Evolutionary conservation across 2,797 vertebrate genomes (phyloP).

Genomic region (Gila robusta): DNA sequence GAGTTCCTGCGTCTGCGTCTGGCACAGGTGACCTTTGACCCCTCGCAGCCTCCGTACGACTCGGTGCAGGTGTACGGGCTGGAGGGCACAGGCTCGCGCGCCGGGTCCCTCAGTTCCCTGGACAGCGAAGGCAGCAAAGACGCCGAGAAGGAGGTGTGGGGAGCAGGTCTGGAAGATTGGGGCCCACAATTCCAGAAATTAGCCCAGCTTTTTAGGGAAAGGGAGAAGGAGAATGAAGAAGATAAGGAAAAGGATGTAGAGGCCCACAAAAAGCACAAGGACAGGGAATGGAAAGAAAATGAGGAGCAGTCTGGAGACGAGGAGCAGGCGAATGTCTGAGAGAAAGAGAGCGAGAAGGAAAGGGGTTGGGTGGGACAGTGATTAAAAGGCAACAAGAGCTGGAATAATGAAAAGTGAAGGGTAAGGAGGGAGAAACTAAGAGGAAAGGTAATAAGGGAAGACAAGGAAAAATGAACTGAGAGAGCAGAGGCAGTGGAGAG

Average conservation of each 20-base stretch:
- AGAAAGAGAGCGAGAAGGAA: slow-evolving; percentile 42
- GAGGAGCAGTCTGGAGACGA: slow-evolving; percentile 55
- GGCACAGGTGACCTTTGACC: slow-evolving; percentile 88
- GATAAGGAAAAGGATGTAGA: slow-evolving; percentile 64
- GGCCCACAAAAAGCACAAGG: slow-evolving; percentile 39
- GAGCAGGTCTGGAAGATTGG: slow-evolving; percentile 87
- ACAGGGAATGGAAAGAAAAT: slow-evolving; percentile 51
- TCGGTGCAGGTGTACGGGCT: slow-evolving; percentile 93
- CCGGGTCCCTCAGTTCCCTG: slow-evolving; percentile 87
- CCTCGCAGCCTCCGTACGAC: slow-evolving; percentile 89
- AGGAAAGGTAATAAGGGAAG: slow-evolving; percentile 81
- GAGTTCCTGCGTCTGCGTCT: slow-evolving; percentile 86
- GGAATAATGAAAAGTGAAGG: slow-evolving; percentile 54
- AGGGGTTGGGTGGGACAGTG: slow-evolving; percentile 61
- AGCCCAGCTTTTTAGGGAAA: slow-evolving; percentile 87
- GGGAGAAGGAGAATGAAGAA: slow-evolving; percentile 75
- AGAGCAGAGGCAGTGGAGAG: slow-evolving; percentile 67
- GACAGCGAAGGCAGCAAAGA: slow-evolving; percentile 85
- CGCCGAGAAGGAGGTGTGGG: slow-evolving; percentile 81
- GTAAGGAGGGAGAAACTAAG: slow-evolving; percentile 69
- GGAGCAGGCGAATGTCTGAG: slow-evolving; percentile 57
- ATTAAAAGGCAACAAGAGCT: slow-evolving; percentile 58
- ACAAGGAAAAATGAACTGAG: slow-evolving; percentile 80
- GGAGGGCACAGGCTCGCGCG: slow-evolving; percentile 90
- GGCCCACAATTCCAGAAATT: slow-evolving; percentile 88